A percentile compares a stretch with the other conserved stretches of the same genome.
Evolutionary conservation across 2,797 vertebrate genomes (phyloP).

Genomic region (Tiaroga cobitis): DNA sequence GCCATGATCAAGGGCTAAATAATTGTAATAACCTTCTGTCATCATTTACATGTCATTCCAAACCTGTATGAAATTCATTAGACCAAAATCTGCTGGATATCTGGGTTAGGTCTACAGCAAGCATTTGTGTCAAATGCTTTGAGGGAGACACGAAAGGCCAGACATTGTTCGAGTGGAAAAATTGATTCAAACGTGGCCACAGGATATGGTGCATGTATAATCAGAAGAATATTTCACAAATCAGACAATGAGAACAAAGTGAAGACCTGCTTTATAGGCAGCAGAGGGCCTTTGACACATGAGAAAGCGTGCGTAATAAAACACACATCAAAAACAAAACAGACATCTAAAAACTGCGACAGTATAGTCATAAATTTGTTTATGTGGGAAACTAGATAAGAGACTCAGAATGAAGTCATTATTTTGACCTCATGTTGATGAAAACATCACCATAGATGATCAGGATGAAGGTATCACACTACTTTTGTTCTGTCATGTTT

Average conservation of each 20-base stretch:
- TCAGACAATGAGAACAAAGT: conserved; percentile 2
- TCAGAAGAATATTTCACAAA: neutral
- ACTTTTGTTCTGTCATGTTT: conserved; percentile 21
- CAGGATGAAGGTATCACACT: conserved; percentile 13
- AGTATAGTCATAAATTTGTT: conserved; percentile 1
- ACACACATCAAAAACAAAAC: conserved; percentile 22
- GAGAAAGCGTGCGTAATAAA: neutral
- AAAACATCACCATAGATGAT: conserved; percentile 15
- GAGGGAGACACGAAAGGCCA: conserved; percentile 7
- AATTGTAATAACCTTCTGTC: neutral
- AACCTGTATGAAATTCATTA: too few species aligned
- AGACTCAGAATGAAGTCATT: conserved; percentile 28
- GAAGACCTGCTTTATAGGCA: neutral
- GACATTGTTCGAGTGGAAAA: neutral
- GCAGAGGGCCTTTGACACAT: neutral
- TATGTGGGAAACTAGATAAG: conserved; percentile 12
- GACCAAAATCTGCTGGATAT: neutral
- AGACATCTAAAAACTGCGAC: conserved; percentile 5
- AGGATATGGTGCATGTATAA: neutral
- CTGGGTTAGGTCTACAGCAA: neutral
- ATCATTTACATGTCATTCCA: neutral
- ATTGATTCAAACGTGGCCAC: neutral
- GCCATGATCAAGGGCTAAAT: conserved; percentile 25
- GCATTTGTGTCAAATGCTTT: neutral
- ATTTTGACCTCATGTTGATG: conserved; percentile 31